These are phyloP conservation scores for Phorcus lineatus DNA, from an alignment of 2,888 invertebrate genomes.

Conservation along the genomic window DNA sequence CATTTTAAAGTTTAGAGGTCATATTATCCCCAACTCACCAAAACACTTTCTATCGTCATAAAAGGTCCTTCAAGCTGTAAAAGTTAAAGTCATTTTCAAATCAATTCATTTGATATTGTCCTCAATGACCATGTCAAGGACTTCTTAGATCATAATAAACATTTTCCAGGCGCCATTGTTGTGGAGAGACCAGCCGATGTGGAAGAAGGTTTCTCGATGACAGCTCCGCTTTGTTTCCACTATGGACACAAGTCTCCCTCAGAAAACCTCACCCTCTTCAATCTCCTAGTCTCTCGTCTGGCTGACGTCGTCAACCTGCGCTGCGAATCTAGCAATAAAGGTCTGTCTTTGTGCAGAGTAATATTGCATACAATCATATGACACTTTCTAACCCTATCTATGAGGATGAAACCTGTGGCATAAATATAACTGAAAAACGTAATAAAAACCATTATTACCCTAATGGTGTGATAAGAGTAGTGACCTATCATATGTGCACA, in stretches of 20 bases:
- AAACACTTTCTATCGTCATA: no score
- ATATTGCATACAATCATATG: no score
- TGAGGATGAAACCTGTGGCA: no score
- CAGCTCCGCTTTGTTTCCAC: constrained; percentile 94
- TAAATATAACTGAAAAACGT: no score
- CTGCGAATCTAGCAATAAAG: constrained; percentile 90
- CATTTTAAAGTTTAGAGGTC: no score
- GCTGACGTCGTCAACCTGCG: constrained; percentile 86
- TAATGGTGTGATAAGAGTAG: no score
- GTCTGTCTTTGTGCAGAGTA: constrained; percentile 74
- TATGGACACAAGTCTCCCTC: constrained; percentile 89
- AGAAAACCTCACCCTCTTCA: constrained; percentile 88
- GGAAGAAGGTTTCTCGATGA: constrained; percentile 95
- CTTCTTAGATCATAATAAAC: background rate
- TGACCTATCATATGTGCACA: no score
- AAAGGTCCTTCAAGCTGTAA: no score
- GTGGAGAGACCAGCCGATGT: constrained; percentile 95
- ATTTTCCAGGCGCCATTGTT: constrained; percentile 83
- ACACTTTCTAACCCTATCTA: no score
- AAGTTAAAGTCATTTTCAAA: background rate
- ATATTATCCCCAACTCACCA: no score
- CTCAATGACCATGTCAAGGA: background rate
- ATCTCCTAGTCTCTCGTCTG: constrained; percentile 87
- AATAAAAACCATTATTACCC: no score
- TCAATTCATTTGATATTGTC: background rate